Conservation (phyloP, 2,797 vertebrate species). For the Scarus forsteni region DNA sequence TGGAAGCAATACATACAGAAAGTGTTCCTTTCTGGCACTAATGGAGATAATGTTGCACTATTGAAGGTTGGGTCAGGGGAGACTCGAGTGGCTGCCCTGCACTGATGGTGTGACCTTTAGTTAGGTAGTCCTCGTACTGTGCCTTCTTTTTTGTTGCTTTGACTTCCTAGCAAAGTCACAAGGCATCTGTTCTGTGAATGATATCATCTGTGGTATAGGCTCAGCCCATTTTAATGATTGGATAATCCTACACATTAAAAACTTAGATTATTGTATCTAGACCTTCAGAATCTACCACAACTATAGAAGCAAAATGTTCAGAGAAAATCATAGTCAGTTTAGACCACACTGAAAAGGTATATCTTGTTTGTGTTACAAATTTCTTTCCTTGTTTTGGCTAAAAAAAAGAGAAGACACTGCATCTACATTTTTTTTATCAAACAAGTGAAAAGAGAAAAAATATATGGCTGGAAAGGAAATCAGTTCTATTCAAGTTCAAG, state of each 20-base stretch:
- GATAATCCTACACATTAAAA: neutral
- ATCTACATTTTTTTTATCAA: too few species aligned
- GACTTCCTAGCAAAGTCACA: slow-evolving; percentile 28
- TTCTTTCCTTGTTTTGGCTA: too few species aligned
- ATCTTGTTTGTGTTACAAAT: too few species aligned
- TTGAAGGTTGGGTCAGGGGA: slow-evolving; percentile 74
- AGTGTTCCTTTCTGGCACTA: slow-evolving; percentile 59
- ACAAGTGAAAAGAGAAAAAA: too few species aligned
- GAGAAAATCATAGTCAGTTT: too few species aligned
- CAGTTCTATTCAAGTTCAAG: too few species aligned
- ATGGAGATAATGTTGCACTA: slow-evolving; percentile 71
- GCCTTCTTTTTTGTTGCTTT: slow-evolving; percentile 52
- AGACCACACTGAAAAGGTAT: too few species aligned
- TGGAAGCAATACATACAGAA: slow-evolving; percentile 30
- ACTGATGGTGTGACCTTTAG: slow-evolving; percentile 82
- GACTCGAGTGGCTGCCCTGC: slow-evolving; percentile 68
- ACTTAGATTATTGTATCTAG: slow-evolving; percentile 1
- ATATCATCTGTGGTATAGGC: slow-evolving; percentile 27
- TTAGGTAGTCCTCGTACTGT: slow-evolving; percentile 58
- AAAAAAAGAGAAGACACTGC: too few species aligned
- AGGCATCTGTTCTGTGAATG: slow-evolving; percentile 10
- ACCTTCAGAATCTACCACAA: neutral
- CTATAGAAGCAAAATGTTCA: too few species aligned
- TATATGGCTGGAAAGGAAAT: too few species aligned
- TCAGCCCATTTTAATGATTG: neutral